phyloP scores from a whole-genome alignment of 2,888 invertebrate genomes.

The Clunio marinus region DNA sequence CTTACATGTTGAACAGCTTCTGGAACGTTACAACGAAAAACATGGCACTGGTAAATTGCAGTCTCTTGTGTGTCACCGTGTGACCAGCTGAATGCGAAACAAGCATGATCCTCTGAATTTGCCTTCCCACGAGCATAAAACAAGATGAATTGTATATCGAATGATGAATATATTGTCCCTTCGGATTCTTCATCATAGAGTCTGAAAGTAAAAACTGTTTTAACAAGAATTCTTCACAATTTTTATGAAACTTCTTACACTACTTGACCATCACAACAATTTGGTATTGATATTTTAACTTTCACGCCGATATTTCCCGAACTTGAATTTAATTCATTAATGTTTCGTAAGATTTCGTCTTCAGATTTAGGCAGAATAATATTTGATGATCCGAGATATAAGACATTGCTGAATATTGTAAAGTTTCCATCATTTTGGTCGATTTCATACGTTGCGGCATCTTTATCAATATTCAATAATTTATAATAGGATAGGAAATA shows the following conservation, averaged over 20 bases:
- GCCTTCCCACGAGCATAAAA: constrained; percentile 90
- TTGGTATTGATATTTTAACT: constrained; percentile 88
- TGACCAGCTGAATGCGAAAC: constrained; percentile 97
- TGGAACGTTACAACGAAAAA: constrained; percentile 69
- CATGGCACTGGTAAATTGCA: constrained; percentile 93
- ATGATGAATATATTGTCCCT: constrained; percentile 60
- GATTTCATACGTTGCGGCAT: constrained; percentile 64
- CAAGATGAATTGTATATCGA: constrained; percentile 86
- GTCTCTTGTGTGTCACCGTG: constrained; percentile 85
- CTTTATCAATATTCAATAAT: constrained; percentile 4
- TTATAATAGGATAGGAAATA: neutral
- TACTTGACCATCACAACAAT: constrained; percentile 86
- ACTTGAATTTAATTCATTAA: constrained; percentile 79
- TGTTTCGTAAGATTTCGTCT: constrained; percentile 76
- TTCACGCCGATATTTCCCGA: constrained; percentile 68
- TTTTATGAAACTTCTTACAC: too few relatives aligned
- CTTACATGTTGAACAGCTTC: constrained; percentile 32
- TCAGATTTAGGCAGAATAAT: constrained; percentile 92
- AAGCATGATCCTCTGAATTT: constrained; percentile 79
- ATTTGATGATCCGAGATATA: constrained; percentile 86
- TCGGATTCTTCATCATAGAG: constrained; percentile 79
- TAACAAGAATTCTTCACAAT: constrained; percentile 42
- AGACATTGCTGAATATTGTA: constrained; percentile 87
- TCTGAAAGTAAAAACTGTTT: constrained; percentile 52
- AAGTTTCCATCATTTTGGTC: constrained; percentile 56